phyloP scores from a whole-genome alignment of 2,113 vertebrate species.

The Chamaetylas fuelleborni region DNA sequence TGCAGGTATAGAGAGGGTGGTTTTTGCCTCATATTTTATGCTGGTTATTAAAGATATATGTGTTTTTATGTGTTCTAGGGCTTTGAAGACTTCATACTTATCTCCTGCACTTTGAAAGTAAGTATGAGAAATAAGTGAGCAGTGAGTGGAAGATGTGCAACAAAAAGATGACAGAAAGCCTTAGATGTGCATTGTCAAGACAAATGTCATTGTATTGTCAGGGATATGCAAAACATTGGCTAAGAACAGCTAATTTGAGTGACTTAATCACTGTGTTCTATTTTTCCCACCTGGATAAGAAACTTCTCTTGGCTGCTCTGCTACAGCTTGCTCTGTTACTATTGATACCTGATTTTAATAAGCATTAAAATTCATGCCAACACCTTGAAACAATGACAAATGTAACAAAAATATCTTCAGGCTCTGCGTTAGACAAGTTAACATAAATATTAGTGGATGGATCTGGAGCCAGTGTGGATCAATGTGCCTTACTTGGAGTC shows the following conservation, averaged over 20 bases:
- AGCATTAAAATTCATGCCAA: neutral
- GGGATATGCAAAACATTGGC: neutral
- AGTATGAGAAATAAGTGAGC: neutral
- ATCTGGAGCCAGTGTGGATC: neutral
- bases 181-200: neutral
- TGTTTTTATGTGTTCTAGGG: neutral
- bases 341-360: neutral
- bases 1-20: rapidly evolving
- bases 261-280: neutral
- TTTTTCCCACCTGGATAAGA: neutral
- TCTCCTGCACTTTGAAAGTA: neutral
- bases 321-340: neutral
- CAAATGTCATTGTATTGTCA: neutral
- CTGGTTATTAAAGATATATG: neutral
- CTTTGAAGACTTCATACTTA: neutral
- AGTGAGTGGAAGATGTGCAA: neutral
- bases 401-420: neutral
- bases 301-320: neutral
- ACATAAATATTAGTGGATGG: neutral
- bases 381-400: neutral
- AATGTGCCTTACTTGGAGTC: neutral
- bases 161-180: neutral
- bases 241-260: neutral
- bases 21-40: neutral
- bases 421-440: neutral